Evolutionary conservation across 1,140 invertebrate species (phyloP), one percentile per base, ranked within the genome.

Genomic region (Sycobia sp.): DNA sequence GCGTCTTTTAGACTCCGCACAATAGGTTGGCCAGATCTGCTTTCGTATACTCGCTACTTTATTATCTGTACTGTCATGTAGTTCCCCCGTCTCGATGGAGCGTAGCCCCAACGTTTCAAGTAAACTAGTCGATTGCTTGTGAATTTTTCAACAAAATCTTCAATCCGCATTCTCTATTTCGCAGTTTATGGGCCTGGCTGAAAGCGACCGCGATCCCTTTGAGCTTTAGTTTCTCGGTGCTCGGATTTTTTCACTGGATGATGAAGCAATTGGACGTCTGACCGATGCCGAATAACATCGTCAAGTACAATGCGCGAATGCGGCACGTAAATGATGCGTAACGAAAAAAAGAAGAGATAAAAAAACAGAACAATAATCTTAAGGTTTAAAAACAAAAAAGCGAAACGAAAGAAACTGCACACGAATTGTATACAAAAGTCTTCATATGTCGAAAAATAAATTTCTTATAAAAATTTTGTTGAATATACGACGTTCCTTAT

Each of bases 191-290:
- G 84, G 84, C 84, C 29, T 92, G 90, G 90, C 83, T 91, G 20
- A 87, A 86, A 73, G 90, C 89, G 7, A 88, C 90, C 8, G 85
- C 85, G 4, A 80, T 92, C 51, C 91, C 91, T 9, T 76, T 93
- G 9, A 84, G 84, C 27, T 90, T 91, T 75, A 92, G 90, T 1
- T 89, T 92, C 68, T 80, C 85, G 0, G 86, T 93, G 49, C 76
- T 92, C 25, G 84, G 82, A 22, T 86, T 91, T 66, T 92, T 93
- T 67, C 90, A 92, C 51, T 91, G 88, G 82, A 87, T 91, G 75
- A 89, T 91, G 71, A 85, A 78, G 58, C 88, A 91, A 72, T 79
- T 92, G 65, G 84, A 89, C 49, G 54, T 63, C 43, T 63, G 61
- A 63, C n/a, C n/a, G n/a, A 25, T 57, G n/a, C 25, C 20, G 39